A percentile compares a stretch with the other conserved stretches of the same genome.
phyloP scores from a whole-genome alignment of 2,888 invertebrate species.

The Apotomis betuletana region DNA sequence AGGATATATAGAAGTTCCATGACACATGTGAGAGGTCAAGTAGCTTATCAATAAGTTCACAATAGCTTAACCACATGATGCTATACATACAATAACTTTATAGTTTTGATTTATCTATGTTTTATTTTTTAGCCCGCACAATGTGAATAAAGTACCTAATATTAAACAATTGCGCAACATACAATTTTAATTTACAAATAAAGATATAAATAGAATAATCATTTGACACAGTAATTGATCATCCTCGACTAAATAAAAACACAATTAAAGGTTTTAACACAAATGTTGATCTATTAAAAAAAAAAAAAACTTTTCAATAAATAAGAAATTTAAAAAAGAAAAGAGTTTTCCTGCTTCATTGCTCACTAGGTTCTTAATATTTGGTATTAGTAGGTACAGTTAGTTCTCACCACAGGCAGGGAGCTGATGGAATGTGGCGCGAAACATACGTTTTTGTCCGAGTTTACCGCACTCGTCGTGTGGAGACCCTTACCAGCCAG shows the following conservation, averaged over 20 bases:
- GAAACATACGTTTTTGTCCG: conserved; percentile 75
- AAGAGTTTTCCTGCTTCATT: conserved; percentile 50
- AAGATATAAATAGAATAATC: too few species aligned
- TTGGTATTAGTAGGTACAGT: conserved; percentile 70
- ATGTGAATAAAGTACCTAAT: too few species aligned
- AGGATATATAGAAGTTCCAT: conserved; percentile 22
- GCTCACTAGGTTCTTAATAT: conserved; percentile 43
- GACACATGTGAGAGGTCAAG: conserved; percentile 12
- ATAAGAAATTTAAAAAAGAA: too few species aligned
- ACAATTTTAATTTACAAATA: too few species aligned
- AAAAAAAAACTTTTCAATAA: too few species aligned
- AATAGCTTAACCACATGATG: not conserved
- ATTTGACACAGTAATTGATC: too few species aligned
- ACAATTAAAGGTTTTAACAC: too few species aligned
- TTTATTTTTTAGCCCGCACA: too few species aligned
- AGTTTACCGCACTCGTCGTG: conserved; percentile 73
- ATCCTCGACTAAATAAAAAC: too few species aligned
- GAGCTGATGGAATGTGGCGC: conserved; percentile 67
- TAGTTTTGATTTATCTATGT: not conserved
- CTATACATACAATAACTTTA: not conserved
- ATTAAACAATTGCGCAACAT: too few species aligned
- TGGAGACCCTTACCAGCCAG: conserved; percentile 72
- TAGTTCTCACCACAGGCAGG: conserved; percentile 75
- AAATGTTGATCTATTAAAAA: too few species aligned
- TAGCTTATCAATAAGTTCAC: conserved; percentile 23